Evolutionary conservation across 2,797 vertebrate species (phyloP), one percentile per base, ranked within the genome.

Genomic region (Todus mexicanus): DNA sequence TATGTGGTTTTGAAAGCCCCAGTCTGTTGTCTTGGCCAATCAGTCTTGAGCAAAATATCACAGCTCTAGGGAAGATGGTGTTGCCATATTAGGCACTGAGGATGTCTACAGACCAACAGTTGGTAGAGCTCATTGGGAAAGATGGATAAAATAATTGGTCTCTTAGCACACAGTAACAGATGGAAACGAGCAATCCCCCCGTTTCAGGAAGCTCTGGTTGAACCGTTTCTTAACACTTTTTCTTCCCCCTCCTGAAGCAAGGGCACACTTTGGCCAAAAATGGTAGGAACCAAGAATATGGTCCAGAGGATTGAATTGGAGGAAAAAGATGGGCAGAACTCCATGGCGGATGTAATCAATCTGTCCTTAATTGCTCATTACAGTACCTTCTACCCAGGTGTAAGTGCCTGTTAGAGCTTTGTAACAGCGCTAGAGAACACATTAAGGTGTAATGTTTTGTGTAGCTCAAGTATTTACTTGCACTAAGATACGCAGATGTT

Each of bases 111-210:
- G 31, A 23, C 10, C 47, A 53, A 37, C 69, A 43, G 90, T 51
- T 91, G 45, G 63, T 64, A 57, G 69, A 42, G 60, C 18, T 59
- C 85, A 53, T 95, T 96, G 81, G 75, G 95, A 95, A 96, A 96
- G 92, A 80, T 1, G 12, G 79, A 69, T 42, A 74, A 45, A 78
- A 70, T 25, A 48, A 9, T 1, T 22, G 50, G 35, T 45, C 37
- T 89, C 69, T 94, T 95, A 51, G 91, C 78, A 92, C 92, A 86
- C 26, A 75, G 59, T 35, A 89, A 87, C 82, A 61, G 92, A 38
- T 74, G 82, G 63, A 94, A 89, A 78, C 2, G 7, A 65, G 27
- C 12, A 19, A 10, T 65, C 60, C 54, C 69, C 69, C 26, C 35
- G 65, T 63, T 61, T 84, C 87, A 77, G 93, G 93, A 95, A 96